Base-by-base conservation (phyloP, 2,888 invertebrate species). In the Eristalis tenax region DNA sequence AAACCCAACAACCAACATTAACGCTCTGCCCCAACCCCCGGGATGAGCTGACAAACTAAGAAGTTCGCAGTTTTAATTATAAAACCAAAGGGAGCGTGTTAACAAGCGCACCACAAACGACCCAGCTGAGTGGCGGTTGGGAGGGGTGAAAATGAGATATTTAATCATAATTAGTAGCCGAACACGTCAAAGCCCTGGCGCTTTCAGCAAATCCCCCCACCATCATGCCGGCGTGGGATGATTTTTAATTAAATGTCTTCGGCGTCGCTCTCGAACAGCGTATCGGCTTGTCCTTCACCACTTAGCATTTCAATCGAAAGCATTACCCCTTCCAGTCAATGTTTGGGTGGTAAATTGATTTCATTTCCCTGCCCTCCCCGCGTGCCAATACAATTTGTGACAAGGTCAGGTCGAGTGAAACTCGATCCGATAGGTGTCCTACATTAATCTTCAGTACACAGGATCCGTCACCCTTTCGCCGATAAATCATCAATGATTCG, bases 221-320 rank as follows among this genome's bases (percentile, higher is more conserved):
- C 38, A 28, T 74, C 28, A 66, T 11, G 13, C 2, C 38, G 38
- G 57, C 32, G 59, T 26, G 76, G 59, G 65, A 59, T 82, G 70
- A 0, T 82, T 82, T 76, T 82, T 82, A 82, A 82, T 82, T 82
- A 82, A 82, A 70, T 64, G 65, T 65, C 65, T 76, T 65, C 59
- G 57, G 57, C 40, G 13, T 26, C 6, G 23, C 50, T 57, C 57
- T 18, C 50, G n/a, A 50, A n/a, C 50, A 57, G 71, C 64, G 66
- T 70, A 61, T 70, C 70, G 59, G 50, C 1, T 18, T 50, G 64
- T 70, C 65, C 70, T 22, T 66, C 65, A 22, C 15, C 59, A 32
- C 43, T 61, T 35, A 77, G 71, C 61, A 71, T 66, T 77, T 77
- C 66, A 66, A 77, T 71, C 77, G 50, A 43, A 75, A 38, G 5